Base-by-base conservation (phyloP, 2,888 invertebrate species). In the Odontocerum albicorne region DNA sequence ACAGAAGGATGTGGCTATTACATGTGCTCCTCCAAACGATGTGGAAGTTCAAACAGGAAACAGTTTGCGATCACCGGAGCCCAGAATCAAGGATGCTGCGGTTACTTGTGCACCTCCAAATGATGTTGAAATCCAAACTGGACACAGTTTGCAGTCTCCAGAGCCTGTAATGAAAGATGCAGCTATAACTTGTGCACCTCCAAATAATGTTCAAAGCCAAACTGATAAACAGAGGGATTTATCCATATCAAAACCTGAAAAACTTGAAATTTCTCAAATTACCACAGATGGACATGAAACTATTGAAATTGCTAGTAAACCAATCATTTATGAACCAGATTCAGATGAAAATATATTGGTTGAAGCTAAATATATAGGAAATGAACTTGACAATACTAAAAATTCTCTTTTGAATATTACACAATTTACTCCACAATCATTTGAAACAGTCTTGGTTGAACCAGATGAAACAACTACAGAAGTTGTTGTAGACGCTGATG, bases 391-490 rank as follows among this genome's bases (percentile, higher is more conserved):
- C 51, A 65, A 75, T 4, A 71, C 72, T 13, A 80, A 81, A 66
- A 80, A 83, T 47, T 83, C 88, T 0, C 85, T 88, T 64, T 68
- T 91, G 12, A 86, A 83, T 64, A 87, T 90, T 27, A 79, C 84
- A 6, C 89, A 88, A 66, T 84, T 84, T 44, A 73, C 84, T 21
- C 88, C 89, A 0, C 87, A 88, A 64, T 82, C 89, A 0, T 91
- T 90, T 65, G 90, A 91, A 70, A 90, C 91, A 0, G 80, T 90
- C 3, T 83, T 91, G 67, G 83, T 88, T 1, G 90, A 91, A 68
- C 91, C 91, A 0, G 90, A 89, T 68, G 87, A 90, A 67, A 88
- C 90, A 1, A 90, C 88, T 0, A 91, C 90, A 0, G 88, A 89
- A 72, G 87, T 90, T 2, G 82, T 88, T n/a, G 82, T 87, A 1